Base-by-base conservation (phyloP, 2,113 vertebrate species). In the Trochalopteron elliotii region DNA sequence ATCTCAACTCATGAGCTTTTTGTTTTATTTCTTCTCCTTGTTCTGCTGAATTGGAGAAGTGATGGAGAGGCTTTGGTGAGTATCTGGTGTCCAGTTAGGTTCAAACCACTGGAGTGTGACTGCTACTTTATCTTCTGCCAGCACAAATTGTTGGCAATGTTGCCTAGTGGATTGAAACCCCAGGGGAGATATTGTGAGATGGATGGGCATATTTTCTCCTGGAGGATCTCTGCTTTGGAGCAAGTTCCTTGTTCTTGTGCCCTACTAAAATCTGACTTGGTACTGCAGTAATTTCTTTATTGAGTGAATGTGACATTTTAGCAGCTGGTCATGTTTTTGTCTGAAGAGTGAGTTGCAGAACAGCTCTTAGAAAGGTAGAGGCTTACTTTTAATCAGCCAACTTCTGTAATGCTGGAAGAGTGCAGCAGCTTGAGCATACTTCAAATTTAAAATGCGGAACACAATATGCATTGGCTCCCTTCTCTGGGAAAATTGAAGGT, bases 71-170 rank as follows among this genome's bases (percentile, higher is more conserved):
- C 35, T 50, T 68, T 44, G 47, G 19, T 65, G 45, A 31, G 22
- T 47, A 15, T 11, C 45, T 61, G 30, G 13, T 55, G 35, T 75
- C 19, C 47, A 37, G 35, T 0, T 0, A 63, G 31, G 19, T 68
- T 75, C 55, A 56, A 56, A 49, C 33, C 47, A 50, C 35, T 0
- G 0, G 35, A 33, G 16, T 22, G 28, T 84, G 91, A 83, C 72
- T 87, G 59, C 45, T 39, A 42, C 35, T 89, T 96, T 57, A 95
- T 31, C 72, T 94, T 83, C 86, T 95, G 83, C 93, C 90, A 93
- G 39, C 12, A 15, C 60, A 75, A 83, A 16, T 95, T 95, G 45
- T 90, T 91, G 68, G 57, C 78, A 95, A 23, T 55, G 56, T 80
- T 27, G 31, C 39, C 59, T 27, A 19, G 56, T 68, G 20, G 61